phyloP scores from a whole-genome alignment of 2,113 vertebrate genomes.

The Blennius ocellaris region DNA sequence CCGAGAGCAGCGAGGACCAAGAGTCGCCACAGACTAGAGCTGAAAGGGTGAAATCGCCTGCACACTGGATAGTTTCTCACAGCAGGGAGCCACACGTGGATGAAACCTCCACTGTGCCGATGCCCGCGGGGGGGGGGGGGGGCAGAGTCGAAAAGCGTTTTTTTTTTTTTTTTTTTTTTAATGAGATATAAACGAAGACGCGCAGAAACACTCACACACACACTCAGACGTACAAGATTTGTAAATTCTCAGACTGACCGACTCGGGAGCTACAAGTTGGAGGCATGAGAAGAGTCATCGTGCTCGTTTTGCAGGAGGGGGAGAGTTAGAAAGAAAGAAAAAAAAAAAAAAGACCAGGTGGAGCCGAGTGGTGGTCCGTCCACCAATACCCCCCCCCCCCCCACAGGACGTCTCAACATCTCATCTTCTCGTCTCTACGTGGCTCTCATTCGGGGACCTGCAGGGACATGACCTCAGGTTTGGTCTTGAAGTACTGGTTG shows the following conservation, averaged over 20 bases:
- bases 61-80: not conserved
- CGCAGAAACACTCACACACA: slow-evolving; percentile 12
- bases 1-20: not conserved
- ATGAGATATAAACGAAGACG: slow-evolving; percentile 22
- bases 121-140: no score
- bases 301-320: slow-evolving; percentile 42
- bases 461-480: slow-evolving; percentile 89
- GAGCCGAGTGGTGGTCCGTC: slow-evolving; percentile 20
- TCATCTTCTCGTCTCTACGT: slow-evolving; percentile 1
- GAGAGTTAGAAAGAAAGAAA: not conserved
- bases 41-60: not conserved
- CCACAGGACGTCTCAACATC: slow-evolving; percentile 1
- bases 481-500: slow-evolving; percentile 96
- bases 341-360: slow-evolving; percentile 8
- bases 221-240: not conserved
- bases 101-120: no score
- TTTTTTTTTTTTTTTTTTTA: no score
- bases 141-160: no score
- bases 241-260: slow-evolving; percentile 27
- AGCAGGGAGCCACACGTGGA: not conserved
- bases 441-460: slow-evolving; percentile 87
- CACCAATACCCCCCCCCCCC: slow-evolving; percentile 19
- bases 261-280: slow-evolving; percentile 32
- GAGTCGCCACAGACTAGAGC: not conserved
- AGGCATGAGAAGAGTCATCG: slow-evolving; percentile 51